Percentiles rank a stretch among this genome's conserved stretches.
These are phyloP conservation scores for Thecocarcelia acutangulata DNA, from an alignment of 2,888 invertebrate species.

Conservation along the genomic window DNA sequence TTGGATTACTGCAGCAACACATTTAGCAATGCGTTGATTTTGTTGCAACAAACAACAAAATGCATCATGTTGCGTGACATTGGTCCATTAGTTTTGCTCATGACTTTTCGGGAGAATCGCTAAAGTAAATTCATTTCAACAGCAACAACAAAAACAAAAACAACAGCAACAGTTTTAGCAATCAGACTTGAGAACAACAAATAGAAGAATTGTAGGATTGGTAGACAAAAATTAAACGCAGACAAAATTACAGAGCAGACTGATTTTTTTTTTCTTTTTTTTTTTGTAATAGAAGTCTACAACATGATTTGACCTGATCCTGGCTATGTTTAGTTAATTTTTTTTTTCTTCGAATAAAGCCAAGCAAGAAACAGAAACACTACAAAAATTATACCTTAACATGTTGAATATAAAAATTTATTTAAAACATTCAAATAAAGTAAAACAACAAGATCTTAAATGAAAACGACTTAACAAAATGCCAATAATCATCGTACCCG, in stretches of 20 bases:
- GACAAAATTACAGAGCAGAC: slow-evolving; percentile 30
- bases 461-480: slow-evolving; percentile 41
- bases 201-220: slow-evolving; percentile 33
- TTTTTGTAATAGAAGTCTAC: slow-evolving; percentile 13
- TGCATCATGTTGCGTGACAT: slow-evolving; percentile 73
- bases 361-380: slow-evolving; percentile 1
- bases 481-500: slow-evolving; percentile 17
- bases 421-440: slow-evolving; percentile 50
- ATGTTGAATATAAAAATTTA: slow-evolving; percentile 45
- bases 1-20: slow-evolving; percentile 32
- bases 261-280: background rate
- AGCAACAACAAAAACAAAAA: slow-evolving; percentile 18
- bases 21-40: slow-evolving; percentile 46
- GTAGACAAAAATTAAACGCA: slow-evolving; percentile 47
- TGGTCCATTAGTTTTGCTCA: slow-evolving; percentile 75
- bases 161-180: background rate
- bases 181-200: background rate
- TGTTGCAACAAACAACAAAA: slow-evolving; percentile 50
- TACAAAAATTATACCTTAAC: slow-evolving; percentile 28
- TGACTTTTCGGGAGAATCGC: slow-evolving; percentile 66
- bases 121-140: slow-evolving; percentile 53
- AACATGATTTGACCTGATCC: slow-evolving; percentile 65
- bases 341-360: slow-evolving; percentile 1
- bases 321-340: slow-evolving; percentile 44
- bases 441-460: slow-evolving; percentile 45